Conservation (phyloP, 2,888 invertebrate species). For the Ceramica pisi region DNA sequence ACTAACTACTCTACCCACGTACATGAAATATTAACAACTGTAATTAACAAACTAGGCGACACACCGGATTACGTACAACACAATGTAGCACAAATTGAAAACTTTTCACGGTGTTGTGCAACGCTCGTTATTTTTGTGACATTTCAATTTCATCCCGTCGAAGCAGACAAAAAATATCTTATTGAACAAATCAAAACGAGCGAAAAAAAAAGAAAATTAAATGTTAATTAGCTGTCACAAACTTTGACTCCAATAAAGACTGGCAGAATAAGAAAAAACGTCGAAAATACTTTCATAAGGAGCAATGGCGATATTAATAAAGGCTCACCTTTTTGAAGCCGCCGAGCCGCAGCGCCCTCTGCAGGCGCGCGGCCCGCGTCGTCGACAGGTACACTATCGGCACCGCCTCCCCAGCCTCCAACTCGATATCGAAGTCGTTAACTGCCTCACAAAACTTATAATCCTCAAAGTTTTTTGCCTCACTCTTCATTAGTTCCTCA, state of each 20-base stretch:
- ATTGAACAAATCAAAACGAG: constrained; percentile 41
- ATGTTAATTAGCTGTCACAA: constrained; percentile 74
- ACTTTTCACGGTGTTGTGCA: constrained; percentile 59
- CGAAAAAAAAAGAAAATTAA: constrained; percentile 64
- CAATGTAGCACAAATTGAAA: constrained; percentile 68
- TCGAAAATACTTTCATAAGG: constrained; percentile 62
- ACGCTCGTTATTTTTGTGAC: constrained; percentile 65
- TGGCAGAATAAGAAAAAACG: constrained; percentile 60
- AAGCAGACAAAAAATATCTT: constrained; percentile 66
- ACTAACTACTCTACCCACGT: constrained; percentile 50
- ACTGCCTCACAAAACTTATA: constrained; percentile 87
- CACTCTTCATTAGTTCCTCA: constrained; percentile 84
- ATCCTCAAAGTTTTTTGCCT: constrained; percentile 83
- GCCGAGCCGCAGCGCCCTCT: constrained; percentile 90
- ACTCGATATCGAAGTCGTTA: constrained; percentile 87
- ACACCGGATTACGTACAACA: constrained; percentile 48
- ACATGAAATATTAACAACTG: constrained; percentile 58
- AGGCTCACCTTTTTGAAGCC: constrained; percentile 90
- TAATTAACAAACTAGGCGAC: constrained; percentile 67
- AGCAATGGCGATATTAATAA: constrained; percentile 65
- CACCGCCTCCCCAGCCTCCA: constrained; percentile 83
- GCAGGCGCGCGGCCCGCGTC: constrained; percentile 88
- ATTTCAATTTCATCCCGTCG: constrained; percentile 69
- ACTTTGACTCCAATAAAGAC: constrained; percentile 68
- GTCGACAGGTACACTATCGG: constrained; percentile 89